Evolutionary conservation across 2,797 vertebrate species (phyloP), one percentile per base, ranked within the genome.

Genomic region (Glossophaga mutica): DNA sequence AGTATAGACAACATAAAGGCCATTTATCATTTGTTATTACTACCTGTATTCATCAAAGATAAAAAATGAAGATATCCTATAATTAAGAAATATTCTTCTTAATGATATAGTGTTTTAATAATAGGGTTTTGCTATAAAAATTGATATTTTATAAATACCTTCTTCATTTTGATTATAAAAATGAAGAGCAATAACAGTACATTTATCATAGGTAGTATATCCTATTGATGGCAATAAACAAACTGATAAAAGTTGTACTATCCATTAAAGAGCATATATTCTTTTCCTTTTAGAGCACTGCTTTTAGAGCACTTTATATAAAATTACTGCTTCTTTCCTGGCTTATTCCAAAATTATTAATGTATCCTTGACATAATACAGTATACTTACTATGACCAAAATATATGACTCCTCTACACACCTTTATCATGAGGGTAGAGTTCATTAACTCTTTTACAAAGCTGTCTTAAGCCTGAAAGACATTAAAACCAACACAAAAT

Each of bases 381-480:
- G 52, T 29, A 46, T 91, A 44, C 42, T 77, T 76, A 59, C 65
- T 83, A 52, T n/a, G 39, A 79, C 93, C n/a, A 96, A 91, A 94
- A 86, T 73, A 1, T 59, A 77, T 85, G 32, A 84, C 48, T 92
- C 48, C 22, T 44, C 85, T 93, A 73, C 14, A 0, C 3, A 92
- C 16, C 22, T 89, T 85, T 55, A 88, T 65, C 94, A 59, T 76
- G n/a, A 93, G 19, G 16, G 3, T 42, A 82, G 14, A 50, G 22
- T 68, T 5, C 24, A 29, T 90, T 96, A 93, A 87, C 39, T 57
- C 22, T 78, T 90, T 76, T 68, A 52, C 26, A 81, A 96, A 96
- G 55, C 9, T 91, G 7, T 92, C 29, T 93, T 89, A 92, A 67
- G 19, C 39, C 32, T 62, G 19, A 86, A 85, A 68, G 22, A 70